Evolutionary conservation across 2,888 invertebrate species (phyloP).

Genomic region (Volucella zonaria): DNA sequence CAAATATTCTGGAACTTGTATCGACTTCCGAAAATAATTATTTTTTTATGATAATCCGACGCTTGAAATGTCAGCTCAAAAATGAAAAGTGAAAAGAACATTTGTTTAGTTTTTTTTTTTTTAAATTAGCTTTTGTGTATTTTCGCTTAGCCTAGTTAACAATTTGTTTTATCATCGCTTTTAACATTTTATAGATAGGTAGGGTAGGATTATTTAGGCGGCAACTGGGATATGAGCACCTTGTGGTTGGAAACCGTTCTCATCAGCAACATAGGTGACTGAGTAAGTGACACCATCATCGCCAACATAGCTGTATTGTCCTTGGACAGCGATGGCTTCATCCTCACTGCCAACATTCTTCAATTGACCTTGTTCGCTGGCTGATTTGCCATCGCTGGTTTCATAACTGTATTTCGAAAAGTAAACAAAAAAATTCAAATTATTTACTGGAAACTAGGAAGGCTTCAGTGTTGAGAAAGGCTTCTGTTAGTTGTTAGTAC

Average conservation of each 20-base stretch:
- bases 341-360: conserved; percentile 83
- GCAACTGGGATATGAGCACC: conserved; percentile 80
- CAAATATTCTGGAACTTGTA: too few relatives aligned
- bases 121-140: conserved; percentile 54
- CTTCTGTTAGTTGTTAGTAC: background rate
- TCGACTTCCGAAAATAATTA: too few relatives aligned
- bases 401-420: conserved; percentile 83
- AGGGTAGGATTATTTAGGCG: background rate
- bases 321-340: conserved; percentile 82
- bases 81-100: background rate
- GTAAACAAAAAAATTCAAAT: background rate
- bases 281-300: conserved; percentile 84
- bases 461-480: background rate
- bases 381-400: conserved; percentile 81
- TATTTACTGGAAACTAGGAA: background rate
- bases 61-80: too few relatives aligned
- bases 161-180: conserved; percentile 33
- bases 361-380: conserved; percentile 59
- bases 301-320: conserved; percentile 83
- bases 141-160: conserved; percentile 60
- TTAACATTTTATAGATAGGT: conserved; percentile 15
- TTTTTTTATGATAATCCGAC: too few relatives aligned
- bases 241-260: conserved; percentile 78
- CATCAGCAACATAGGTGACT: conserved; percentile 80
- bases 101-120: conserved; percentile 11